These are phyloP conservation scores for Platyura marginata DNA, from an alignment of 1,140 invertebrate genomes.

Conservation along the genomic window DNA sequence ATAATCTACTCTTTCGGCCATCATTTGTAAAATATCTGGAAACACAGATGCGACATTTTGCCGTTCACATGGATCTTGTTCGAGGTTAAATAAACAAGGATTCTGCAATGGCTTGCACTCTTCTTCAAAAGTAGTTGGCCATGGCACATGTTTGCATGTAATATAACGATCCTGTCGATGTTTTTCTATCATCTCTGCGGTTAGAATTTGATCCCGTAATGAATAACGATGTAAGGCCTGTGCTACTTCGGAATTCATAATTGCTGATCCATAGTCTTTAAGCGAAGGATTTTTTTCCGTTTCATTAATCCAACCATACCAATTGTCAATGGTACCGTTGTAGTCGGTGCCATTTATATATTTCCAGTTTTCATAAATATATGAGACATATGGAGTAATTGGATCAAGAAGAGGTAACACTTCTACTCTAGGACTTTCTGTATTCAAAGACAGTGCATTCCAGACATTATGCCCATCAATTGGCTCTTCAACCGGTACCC, in stretches of 20 bases:
- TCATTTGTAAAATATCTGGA: constrained; percentile 24
- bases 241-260: constrained; percentile 30
- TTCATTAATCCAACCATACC: constrained; percentile 17
- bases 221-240: constrained; percentile 1
- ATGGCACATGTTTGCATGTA: constrained; percentile 3
- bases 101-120: constrained; percentile 30
- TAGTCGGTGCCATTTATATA: constrained; percentile 40
- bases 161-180: neutral
- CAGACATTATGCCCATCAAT: constrained; percentile 59
- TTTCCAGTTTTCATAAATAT: constrained; percentile 52
- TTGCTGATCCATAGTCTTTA: constrained; percentile 17
- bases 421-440: constrained; percentile 33
- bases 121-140: constrained; percentile 18
- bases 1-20: constrained; percentile 27
- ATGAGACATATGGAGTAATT: constrained; percentile 34
- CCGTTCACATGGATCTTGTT: constrained; percentile 56
- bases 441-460: constrained; percentile 29
- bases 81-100: constrained; percentile 56
- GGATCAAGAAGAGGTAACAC: constrained; percentile 58
- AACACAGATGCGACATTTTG: constrained; percentile 37
- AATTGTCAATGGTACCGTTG: constrained; percentile 27
- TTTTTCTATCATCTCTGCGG: constrained; percentile 10
- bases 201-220: constrained; percentile 15
- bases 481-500: constrained; percentile 38
- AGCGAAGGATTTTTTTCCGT: constrained; percentile 13